Evolutionary conservation across 2,888 invertebrate genomes (phyloP), one percentile per base, ranked within the genome.

Genomic region (Tanypteryx hageni): DNA sequence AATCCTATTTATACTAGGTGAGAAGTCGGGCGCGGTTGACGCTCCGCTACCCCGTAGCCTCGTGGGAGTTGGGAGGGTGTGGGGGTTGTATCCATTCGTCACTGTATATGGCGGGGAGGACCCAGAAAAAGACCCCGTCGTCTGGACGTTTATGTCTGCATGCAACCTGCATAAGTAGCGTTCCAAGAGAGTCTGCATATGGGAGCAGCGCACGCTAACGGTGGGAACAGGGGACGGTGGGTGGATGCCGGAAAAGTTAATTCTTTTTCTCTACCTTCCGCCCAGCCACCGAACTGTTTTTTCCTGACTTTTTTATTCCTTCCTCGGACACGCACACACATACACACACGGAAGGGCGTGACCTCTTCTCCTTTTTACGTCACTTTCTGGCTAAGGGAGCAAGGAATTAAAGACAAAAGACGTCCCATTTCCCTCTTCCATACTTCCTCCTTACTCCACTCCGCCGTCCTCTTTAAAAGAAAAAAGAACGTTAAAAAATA

Each of bases 131-230:
- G 27, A 13, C 31, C 59, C 14, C 14, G 85, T 56, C 85, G 58
- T 27, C n/a, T 27, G 86, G 31, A 64, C 61, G 58, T 59, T 61
- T 61, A 61, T 59, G 86, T 61, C 31, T 31, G 86, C 61, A 61
- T 86, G 86, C 61, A 85, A 85, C 85, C 58, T 85, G 85, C 85
- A 85, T 85, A 85, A 59, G 85, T 58, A 85, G 85, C 22, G 58
- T 57, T 57, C 58, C 85, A 59, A 58, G 0, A 58, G 58, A n/a
- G 85, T 86, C 61, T 61, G 86, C 61, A 86, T 86, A 83, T 18
- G 83, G 83, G 31, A 83, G 83, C 31, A 86, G 61, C 59, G 31
- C 61, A 61, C 61, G 86, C 61, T 31, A 85, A 83, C 56, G 83
- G 44, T 56, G 83, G 44, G 83, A 44, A 56, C 18, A 44, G 16